Evolutionary conservation across 2,113 vertebrate genomes (phyloP).

Genomic region (Chrysemys picta): DNA sequence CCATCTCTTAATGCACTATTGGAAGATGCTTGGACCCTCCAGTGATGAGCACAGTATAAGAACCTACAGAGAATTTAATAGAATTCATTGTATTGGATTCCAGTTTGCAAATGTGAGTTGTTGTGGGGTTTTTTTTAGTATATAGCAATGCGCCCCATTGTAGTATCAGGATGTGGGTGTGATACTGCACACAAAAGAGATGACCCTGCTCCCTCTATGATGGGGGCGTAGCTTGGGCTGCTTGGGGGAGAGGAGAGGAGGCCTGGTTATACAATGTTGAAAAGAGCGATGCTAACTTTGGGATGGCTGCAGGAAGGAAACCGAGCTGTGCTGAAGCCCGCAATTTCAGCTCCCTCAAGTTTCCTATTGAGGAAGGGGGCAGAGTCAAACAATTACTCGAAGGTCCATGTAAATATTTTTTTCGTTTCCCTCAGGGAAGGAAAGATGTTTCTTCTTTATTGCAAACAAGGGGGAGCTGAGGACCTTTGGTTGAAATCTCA

Average conservation of each 20-base stretch:
- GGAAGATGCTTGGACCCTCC: rapidly evolving
- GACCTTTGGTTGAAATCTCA: rapidly evolving
- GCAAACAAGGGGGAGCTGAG: background rate
- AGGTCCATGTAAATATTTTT: background rate
- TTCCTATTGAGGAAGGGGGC: background rate
- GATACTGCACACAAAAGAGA: background rate
- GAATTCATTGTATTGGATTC: rapidly evolving
- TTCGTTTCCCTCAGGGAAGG: background rate
- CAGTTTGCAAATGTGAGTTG: background rate
- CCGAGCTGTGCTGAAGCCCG: background rate
- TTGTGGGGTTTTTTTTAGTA: background rate
- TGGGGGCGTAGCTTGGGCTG: rapidly evolving
- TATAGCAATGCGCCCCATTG: rapidly evolving
- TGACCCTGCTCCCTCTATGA: background rate
- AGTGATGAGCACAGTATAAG: rapidly evolving
- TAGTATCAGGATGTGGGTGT: background rate
- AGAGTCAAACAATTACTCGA: rapidly evolving
- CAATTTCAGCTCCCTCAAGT: background rate
- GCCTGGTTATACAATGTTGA: rapidly evolving
- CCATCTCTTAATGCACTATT: rapidly evolving
- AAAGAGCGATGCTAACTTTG: rapidly evolving
- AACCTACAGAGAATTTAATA: background rate
- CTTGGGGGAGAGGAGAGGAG: background rate
- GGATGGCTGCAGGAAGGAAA: background rate
- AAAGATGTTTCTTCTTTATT: background rate